phyloP scores from a whole-genome alignment of 2,888 invertebrate species.

The Chrysolina oricalcia region DNA sequence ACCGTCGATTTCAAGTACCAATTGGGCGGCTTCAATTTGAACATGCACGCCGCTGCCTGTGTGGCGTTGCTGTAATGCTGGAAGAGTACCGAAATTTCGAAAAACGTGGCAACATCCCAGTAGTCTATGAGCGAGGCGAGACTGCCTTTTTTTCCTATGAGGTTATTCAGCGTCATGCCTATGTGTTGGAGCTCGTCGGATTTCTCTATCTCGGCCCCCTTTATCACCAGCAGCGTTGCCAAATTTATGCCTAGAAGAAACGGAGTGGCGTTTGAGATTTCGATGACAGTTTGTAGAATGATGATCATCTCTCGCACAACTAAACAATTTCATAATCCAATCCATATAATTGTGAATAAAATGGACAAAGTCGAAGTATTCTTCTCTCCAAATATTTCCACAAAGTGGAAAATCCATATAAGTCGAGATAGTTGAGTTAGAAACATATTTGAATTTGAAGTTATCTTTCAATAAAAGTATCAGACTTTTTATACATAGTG shows the following conservation, averaged over 20 bases:
- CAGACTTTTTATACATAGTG: too few species aligned
- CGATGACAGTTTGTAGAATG: too few species aligned
- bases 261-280: too few species aligned
- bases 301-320: too few species aligned
- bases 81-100: slow-evolving; percentile 97
- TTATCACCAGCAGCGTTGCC: slow-evolving; percentile 96
- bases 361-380: too few species aligned
- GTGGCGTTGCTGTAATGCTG: slow-evolving; percentile 98
- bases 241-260: slow-evolving; percentile 85
- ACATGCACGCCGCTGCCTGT: slow-evolving; percentile 91
- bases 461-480: too few species aligned
- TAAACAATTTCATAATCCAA: too few species aligned
- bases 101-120: slow-evolving; percentile 99
- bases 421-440: too few species aligned
- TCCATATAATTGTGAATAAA: too few species aligned
- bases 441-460: too few species aligned
- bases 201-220: slow-evolving; percentile 95
- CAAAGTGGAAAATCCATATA: too few species aligned
- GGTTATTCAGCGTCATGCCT: slow-evolving; percentile 95
- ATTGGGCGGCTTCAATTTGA: slow-evolving; percentile 90
- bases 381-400: too few species aligned
- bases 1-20: slow-evolving; percentile 93
- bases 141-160: slow-evolving; percentile 98
- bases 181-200: slow-evolving; percentile 93
- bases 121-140: slow-evolving; percentile 94